Evolutionary conservation across 1,140 invertebrate genomes (phyloP).

Genomic region (Euwallacea similis): DNA sequence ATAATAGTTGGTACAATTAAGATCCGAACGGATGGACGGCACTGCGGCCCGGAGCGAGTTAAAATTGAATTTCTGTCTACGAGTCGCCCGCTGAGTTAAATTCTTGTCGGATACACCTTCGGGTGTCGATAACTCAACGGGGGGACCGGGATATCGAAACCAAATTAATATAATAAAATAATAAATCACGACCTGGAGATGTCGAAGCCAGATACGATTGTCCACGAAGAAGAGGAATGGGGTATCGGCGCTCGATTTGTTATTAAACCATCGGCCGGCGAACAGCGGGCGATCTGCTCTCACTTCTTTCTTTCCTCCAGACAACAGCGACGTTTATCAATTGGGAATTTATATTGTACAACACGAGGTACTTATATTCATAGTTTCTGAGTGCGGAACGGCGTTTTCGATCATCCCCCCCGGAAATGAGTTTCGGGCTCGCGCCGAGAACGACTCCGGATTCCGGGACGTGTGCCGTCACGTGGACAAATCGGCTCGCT

Average conservation of each 20-base stretch:
- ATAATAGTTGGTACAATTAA: constrained; percentile 14
- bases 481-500: constrained; percentile 15
- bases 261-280: not conserved
- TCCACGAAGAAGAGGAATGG: constrained; percentile 11
- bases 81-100: constrained; percentile 33
- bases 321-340: constrained; percentile 2
- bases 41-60: constrained; percentile 8
- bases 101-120: constrained; percentile 38
- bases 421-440: constrained; percentile 39
- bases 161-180: constrained; percentile 41
- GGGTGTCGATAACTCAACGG: constrained; percentile 31
- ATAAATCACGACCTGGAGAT: constrained; percentile 37
- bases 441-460: constrained; percentile 22
- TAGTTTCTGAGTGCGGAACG: constrained; percentile 8
- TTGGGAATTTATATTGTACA: not conserved
- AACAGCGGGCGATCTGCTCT: constrained; percentile 1
- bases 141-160: constrained; percentile 24
- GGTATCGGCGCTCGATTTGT: not conserved
- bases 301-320: constrained; percentile 3
- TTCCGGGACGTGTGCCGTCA: constrained; percentile 23
- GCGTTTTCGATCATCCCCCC: constrained; percentile 8
- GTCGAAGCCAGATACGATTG: constrained; percentile 27
- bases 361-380: constrained; percentile 5
- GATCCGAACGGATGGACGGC: constrained; percentile 2
- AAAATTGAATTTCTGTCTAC: constrained; percentile 39